Percentiles rank a stretch among this genome's conserved stretches.
Evolutionary conservation across 2,888 invertebrate species (phyloP).

Genomic region (Hecatera dysodea): DNA sequence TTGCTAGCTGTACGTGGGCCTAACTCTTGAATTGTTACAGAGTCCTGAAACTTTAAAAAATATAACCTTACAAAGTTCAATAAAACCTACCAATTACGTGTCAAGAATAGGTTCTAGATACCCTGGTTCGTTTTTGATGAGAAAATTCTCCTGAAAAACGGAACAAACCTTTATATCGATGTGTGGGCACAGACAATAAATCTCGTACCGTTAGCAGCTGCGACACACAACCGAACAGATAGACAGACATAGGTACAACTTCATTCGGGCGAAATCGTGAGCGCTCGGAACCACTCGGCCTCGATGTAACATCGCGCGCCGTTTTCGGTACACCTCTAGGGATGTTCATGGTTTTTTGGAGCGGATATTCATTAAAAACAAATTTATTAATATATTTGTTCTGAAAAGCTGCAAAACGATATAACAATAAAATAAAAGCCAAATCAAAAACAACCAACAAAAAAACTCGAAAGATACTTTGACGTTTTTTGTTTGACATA

Average conservation of each 20-base stretch:
- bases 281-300: slow-evolving; percentile 75
- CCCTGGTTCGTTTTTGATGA: not conserved
- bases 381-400: not conserved
- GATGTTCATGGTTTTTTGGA: slow-evolving; percentile 42
- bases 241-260: slow-evolving; percentile 76
- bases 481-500: not conserved
- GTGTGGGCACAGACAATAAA: slow-evolving; percentile 64
- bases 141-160: slow-evolving; percentile 37
- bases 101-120: not conserved
- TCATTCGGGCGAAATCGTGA: slow-evolving; percentile 80
- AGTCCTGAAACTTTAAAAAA: not conserved
- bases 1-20: not conserved
- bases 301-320: slow-evolving; percentile 66
- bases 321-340: slow-evolving; percentile 65
- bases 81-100: not conserved
- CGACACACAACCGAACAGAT: slow-evolving; percentile 67
- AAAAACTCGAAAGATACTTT: not conserved
- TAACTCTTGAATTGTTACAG: not conserved
- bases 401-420: not conserved
- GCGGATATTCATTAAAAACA: slow-evolving; percentile 3
- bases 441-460: not conserved
- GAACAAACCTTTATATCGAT: slow-evolving; percentile 54
- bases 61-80: no score
- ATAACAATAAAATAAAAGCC: not conserved
- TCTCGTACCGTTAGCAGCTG: slow-evolving; percentile 63